Evolutionary conservation across 35 echinoderm and acorn worm species (phyloP), one percentile per base, ranked within the genome.

Genomic region (Apostichopus japonicus): DNA sequence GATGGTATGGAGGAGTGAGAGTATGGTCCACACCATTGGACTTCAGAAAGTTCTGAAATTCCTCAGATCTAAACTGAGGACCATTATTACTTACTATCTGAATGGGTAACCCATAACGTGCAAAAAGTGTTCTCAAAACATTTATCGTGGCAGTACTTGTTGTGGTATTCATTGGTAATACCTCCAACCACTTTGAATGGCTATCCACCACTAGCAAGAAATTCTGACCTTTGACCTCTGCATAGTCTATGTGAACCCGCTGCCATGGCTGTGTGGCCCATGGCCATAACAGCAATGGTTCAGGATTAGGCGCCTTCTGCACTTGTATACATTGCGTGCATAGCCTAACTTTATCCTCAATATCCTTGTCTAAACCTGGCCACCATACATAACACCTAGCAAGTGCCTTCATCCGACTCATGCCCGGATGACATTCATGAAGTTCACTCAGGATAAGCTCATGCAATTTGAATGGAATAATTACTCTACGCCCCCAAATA

Each of bases 331-430:
- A 92, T 13, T 58, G 61, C 1, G 90, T 19, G 56, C 94, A 95
- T 44, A 65, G n/a, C 27, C 91, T 52, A 52, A 87, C 94, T 27
- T 71, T 89, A 23, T 54, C 52, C 82, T 95, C 77, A 80, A 95
- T 95, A 44, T 95, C 90, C 82, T 92, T 79, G 55, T 92, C 94
- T 90, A 95, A 22, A 16, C 91, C 73, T 17, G 94, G 94, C 91
- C 94, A 95, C 94, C 94, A 95, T 6, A 95, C 59, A 57, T 95
- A 65, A 55, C 65, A 23, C 16, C 81, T 55, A 24, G 80, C 94
- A 24, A 92, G 56, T n/a, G 90, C 79, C 72, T 95, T 90, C 92
- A 93, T 91, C 59, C 87, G 73, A 72, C 71, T 72, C 24, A 93
- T 96, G 17, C 95, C 95, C 1, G 81, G 80, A 52, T 96, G 95